phyloP scores from a whole-genome alignment of 1,140 invertebrate species.

The Sycophaga agraensis region DNA sequence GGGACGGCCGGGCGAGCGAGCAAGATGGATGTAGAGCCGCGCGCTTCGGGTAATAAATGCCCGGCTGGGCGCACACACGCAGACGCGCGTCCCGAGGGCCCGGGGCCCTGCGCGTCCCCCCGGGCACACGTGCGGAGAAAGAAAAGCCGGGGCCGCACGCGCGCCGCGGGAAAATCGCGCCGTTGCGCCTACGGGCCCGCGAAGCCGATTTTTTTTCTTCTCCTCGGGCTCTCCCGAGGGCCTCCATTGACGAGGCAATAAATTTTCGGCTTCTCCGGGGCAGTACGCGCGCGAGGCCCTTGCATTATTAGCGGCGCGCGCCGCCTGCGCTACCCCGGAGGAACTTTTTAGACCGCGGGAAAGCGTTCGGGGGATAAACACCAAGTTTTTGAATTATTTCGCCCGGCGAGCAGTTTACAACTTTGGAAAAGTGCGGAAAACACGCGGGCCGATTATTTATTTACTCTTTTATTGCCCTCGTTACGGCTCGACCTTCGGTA shows the following conservation, averaged over 20 bases:
- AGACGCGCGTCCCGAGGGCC: background rate
- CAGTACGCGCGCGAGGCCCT: no score
- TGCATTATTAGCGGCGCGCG: background rate
- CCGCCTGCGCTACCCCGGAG: background rate
- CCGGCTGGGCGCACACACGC: background rate
- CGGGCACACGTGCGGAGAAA: constrained; percentile 1
- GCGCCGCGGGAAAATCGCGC: no score
- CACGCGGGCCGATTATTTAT: no score
- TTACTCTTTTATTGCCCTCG: background rate
- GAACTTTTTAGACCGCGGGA: background rate
- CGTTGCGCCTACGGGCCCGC: no score
- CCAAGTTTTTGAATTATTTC: constrained; percentile 26
- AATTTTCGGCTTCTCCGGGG: no score
- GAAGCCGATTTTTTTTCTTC: no score
- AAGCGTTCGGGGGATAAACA: constrained; percentile 4
- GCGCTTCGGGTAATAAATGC: constrained; percentile 16
- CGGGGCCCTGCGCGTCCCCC: no score
- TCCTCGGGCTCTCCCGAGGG: no score
- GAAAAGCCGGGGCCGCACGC: background rate
- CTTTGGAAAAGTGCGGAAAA: no score
- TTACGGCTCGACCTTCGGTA: no score
- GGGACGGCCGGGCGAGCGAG: constrained; percentile 22
- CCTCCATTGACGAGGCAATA: no score
- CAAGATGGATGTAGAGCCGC: background rate
- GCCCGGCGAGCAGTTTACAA: background rate